phyloP scores from a whole-genome alignment of 2,113 vertebrate genomes.

The Coreoperca whiteheadi region DNA sequence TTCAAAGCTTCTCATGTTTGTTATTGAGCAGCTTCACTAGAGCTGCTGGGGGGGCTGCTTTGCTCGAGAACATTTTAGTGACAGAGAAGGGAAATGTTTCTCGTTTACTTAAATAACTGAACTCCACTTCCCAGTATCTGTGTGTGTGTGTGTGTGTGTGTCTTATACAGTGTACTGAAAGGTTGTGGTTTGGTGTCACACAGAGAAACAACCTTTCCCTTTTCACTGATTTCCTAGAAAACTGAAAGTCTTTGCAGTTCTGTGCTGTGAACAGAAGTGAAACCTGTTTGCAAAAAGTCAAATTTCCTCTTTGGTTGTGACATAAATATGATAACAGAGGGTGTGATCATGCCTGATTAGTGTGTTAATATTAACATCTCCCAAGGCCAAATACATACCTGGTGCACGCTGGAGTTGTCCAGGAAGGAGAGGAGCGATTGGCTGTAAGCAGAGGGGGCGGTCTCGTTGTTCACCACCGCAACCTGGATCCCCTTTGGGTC shows the following conservation, averaged over 20 bases:
- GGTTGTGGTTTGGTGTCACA: neutral
- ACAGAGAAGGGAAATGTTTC: too few species aligned
- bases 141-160: neutral
- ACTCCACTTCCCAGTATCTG: neutral
- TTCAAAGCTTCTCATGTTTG: neutral
- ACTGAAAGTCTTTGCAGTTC: neutral
- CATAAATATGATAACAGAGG: neutral
- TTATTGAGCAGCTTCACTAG: neutral
- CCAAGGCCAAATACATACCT: slow-evolving; percentile 62
- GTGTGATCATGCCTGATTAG: neutral
- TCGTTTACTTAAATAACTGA: too few species aligned
- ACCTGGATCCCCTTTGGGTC: slow-evolving; percentile 81
- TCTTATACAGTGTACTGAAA: neutral
- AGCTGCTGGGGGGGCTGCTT: neutral
- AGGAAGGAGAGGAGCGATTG: slow-evolving; percentile 79
- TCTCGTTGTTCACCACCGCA: slow-evolving; percentile 87
- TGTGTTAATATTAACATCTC: neutral
- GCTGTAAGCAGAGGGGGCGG: slow-evolving; percentile 73
- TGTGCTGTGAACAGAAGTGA: slow-evolving; percentile 49
- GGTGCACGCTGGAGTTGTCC: slow-evolving; percentile 83
- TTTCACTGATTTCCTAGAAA: slow-evolving; percentile 10
- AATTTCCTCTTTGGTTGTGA: neutral
- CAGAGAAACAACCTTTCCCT: neutral
- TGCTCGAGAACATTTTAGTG: neutral
- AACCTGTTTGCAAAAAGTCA: slow-evolving; percentile 12